Percentiles rank a stretch among this genome's conserved stretches.
Evolutionary conservation across 2,888 invertebrate species (phyloP).

Genomic region (Drosophila yooni): DNA sequence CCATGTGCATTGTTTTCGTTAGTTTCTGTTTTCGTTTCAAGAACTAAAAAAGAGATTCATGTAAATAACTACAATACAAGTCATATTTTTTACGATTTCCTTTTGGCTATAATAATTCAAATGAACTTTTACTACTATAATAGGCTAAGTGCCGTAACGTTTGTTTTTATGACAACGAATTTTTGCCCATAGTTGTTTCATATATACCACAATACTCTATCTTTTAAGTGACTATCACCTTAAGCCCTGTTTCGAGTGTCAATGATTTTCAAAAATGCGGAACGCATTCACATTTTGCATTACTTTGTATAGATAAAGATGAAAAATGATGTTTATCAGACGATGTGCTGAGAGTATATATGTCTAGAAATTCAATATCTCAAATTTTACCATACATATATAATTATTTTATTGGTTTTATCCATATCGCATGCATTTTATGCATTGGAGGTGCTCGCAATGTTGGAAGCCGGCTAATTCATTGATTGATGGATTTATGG

Average conservation of each 20-base stretch:
- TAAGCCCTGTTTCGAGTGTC: slow-evolving; percentile 4
- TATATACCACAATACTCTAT: slow-evolving; percentile 2
- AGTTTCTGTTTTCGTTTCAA: slow-evolving; percentile 42
- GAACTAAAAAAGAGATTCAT: slow-evolving; percentile 30
- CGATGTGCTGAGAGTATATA: slow-evolving; percentile 15
- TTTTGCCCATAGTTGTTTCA: slow-evolving; percentile 28
- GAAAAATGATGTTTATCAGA: slow-evolving; percentile 8
- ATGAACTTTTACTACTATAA: slow-evolving; percentile 18
- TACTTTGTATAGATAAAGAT: not conserved
- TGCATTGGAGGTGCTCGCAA: slow-evolving; percentile 27
- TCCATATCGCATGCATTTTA: slow-evolving; percentile 47
- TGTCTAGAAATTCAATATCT: slow-evolving; percentile 24
- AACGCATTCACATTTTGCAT: slow-evolving; percentile 3
- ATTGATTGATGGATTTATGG: slow-evolving; percentile 40
- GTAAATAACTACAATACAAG: slow-evolving; percentile 51
- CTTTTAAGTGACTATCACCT: slow-evolving; percentile 1
- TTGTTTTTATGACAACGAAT: slow-evolving; percentile 53
- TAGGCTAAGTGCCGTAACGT: slow-evolving; percentile 44
- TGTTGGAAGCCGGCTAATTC: slow-evolving; percentile 30
- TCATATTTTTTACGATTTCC: slow-evolving; percentile 14
- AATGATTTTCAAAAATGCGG: slow-evolving; percentile 4
- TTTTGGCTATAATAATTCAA: slow-evolving; percentile 37
- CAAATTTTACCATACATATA: slow-evolving; percentile 5
- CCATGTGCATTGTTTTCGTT: slow-evolving; percentile 57
- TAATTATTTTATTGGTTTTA: slow-evolving; percentile 18